Conservation (phyloP, 37 sponge, comb jelly and placozoan species). For the Diacarnus erythraeanus region DNA sequence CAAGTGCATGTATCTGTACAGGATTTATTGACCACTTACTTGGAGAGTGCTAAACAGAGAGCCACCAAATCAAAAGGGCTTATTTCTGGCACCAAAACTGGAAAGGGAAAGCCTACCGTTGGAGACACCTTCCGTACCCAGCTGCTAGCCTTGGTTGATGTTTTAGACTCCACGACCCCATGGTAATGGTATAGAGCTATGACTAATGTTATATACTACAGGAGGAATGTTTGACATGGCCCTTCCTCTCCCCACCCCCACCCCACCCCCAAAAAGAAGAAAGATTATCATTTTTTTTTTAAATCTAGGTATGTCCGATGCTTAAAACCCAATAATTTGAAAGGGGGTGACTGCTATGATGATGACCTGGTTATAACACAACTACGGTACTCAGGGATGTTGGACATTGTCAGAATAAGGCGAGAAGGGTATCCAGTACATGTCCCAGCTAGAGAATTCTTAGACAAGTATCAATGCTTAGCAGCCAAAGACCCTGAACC, state of each 20-base stretch:
- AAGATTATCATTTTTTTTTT: not conserved
- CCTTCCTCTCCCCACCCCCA: no score
- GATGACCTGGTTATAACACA: conserved; percentile 91
- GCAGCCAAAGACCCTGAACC: conserved; percentile 68
- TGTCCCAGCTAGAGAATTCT: conserved; percentile 81
- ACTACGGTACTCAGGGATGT: conserved; percentile 92
- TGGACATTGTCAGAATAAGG: conserved; percentile 89
- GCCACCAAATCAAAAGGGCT: conserved; percentile 61
- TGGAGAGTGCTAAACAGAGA: conserved; percentile 64
- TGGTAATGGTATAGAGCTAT: no score
- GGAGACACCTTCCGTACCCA: conserved; percentile 92
- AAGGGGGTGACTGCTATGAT: conserved; percentile 55
- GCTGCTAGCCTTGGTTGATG: conserved; percentile 86
- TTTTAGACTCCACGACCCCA: conserved; percentile 86
- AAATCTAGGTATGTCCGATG: conserved; percentile 85
- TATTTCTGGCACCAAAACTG: conserved; percentile 71
- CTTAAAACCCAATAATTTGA: conserved; percentile 85
- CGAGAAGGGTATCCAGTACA: conserved; percentile 95
- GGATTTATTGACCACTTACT: conserved; percentile 74
- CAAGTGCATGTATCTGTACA: not conserved
- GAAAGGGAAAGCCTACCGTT: conserved; percentile 88
- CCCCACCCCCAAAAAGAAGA: no score
- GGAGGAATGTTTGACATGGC: no score
- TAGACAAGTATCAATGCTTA: conserved; percentile 89
- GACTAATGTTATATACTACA: no score